phyloP scores from a whole-genome alignment of 2,888 invertebrate genomes.

The Amphipyra tragopoginis region DNA sequence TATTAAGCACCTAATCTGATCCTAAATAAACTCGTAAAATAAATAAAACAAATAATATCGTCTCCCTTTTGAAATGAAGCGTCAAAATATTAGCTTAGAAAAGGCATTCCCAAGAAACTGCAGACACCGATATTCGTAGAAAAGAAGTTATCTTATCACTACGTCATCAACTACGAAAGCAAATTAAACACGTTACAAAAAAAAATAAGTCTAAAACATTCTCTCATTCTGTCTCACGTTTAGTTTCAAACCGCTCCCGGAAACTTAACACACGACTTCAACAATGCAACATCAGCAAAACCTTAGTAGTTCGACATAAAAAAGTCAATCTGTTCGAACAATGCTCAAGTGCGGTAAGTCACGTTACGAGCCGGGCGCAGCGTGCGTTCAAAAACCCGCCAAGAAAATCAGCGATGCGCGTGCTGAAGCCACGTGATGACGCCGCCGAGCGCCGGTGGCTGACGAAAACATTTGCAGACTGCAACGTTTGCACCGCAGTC shows the following conservation, averaged over 20 bases:
- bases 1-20: too few relatives aligned
- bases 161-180: not conserved
- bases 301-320: constrained; percentile 9
- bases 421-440: constrained; percentile 68
- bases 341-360: constrained; percentile 56
- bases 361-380: constrained; percentile 63
- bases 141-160: too few relatives aligned
- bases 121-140: too few relatives aligned
- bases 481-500: constrained; percentile 19
- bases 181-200: too few relatives aligned
- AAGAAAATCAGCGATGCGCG: constrained; percentile 69
- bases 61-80: too few relatives aligned
- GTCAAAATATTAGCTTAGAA: not conserved
- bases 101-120: not conserved
- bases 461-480: constrained; percentile 24
- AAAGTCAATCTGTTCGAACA: constrained; percentile 43
- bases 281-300: not conserved
- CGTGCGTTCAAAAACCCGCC: constrained; percentile 66
- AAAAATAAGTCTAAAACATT: too few relatives aligned
- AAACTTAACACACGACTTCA: not conserved
- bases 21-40: too few relatives aligned
- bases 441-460: constrained; percentile 9
- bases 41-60: too few relatives aligned
- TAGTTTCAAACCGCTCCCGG: not conserved
- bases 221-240: not conserved